A percentile compares a stretch with the other conserved stretches of the same genome.
phyloP scores from a whole-genome alignment of 2,888 invertebrate species.

The Acanthosepion lycidas region DNA sequence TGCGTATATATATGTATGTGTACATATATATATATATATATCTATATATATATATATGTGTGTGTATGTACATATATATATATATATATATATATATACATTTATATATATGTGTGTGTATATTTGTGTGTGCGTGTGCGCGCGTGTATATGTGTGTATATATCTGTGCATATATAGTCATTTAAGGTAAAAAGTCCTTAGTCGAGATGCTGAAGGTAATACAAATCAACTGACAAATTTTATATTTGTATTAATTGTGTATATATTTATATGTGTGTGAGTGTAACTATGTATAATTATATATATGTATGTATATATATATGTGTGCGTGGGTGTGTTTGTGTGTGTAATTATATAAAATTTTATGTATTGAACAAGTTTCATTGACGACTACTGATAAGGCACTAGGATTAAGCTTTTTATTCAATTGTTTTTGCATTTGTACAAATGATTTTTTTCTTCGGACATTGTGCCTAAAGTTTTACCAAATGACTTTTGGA shows the following conservation, averaged over 20 bases:
- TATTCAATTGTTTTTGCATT: too few species aligned
- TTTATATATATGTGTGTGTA: background rate
- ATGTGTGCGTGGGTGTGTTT: background rate
- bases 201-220: too few species aligned
- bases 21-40: background rate
- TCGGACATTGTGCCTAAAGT: too few species aligned
- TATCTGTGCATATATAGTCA: background rate
- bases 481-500: too few species aligned
- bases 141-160: background rate
- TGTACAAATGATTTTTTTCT: too few species aligned
- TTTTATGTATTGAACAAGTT: too few species aligned
- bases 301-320: background rate
- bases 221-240: too few species aligned
- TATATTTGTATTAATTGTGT: background rate
- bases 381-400: too few species aligned
- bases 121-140: background rate
- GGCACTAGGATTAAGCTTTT: too few species aligned
- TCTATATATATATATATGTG: background rate
- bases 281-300: slow-evolving; percentile 1
- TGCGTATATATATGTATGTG: background rate
- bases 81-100: background rate
- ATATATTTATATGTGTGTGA: slow-evolving; percentile 40
- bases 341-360: background rate
- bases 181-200: too few species aligned
- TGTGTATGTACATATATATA: background rate